Evolutionary conservation across 2,888 invertebrate genomes (phyloP).

Genomic region (Myathropa florea): DNA sequence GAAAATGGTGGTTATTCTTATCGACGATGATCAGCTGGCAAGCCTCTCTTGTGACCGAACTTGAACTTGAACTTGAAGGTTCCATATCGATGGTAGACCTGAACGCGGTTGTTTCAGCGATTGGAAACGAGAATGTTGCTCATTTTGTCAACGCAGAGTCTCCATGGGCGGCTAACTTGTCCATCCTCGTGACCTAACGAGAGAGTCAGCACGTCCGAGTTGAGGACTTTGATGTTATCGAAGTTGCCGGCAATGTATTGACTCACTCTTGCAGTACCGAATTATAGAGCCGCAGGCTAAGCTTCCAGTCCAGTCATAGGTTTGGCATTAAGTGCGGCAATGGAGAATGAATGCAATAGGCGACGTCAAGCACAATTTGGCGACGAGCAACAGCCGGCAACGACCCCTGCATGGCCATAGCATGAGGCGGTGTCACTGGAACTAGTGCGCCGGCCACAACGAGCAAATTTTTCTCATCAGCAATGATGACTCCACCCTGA

Average conservation of each 20-base stretch:
- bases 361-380: conserved; percentile 77
- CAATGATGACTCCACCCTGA: conserved; percentile 83
- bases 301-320: conserved; percentile 77
- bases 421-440: conserved; percentile 22
- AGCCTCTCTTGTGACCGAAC: conserved; percentile 92
- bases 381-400: conserved; percentile 73
- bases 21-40: conserved; percentile 97
- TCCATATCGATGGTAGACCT: conserved; percentile 88
- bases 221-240: conserved; percentile 81
- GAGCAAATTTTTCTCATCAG: conserved; percentile 77
- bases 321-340: conserved; percentile 73
- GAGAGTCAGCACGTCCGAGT: conserved; percentile 80
- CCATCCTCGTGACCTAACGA: conserved; percentile 90
- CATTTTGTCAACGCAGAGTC: conserved; percentile 92
- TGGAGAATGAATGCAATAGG: conserved; percentile 76
- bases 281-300: conserved; percentile 75
- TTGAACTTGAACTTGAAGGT: conserved; percentile 86
- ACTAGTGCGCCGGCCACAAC: conserved; percentile 72
- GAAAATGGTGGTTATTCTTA: conserved; percentile 95
- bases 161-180: conserved; percentile 90
- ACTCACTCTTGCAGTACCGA: conserved; percentile 76
- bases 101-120: conserved; percentile 93
- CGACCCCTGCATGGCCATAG: conserved; percentile 16
- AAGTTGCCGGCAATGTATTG: conserved; percentile 84
- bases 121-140: conserved; percentile 95